Percentiles rank a stretch among this genome's conserved stretches.
phyloP scores from a whole-genome alignment of 2,113 vertebrate species.

The Takifugu flavidus region DNA sequence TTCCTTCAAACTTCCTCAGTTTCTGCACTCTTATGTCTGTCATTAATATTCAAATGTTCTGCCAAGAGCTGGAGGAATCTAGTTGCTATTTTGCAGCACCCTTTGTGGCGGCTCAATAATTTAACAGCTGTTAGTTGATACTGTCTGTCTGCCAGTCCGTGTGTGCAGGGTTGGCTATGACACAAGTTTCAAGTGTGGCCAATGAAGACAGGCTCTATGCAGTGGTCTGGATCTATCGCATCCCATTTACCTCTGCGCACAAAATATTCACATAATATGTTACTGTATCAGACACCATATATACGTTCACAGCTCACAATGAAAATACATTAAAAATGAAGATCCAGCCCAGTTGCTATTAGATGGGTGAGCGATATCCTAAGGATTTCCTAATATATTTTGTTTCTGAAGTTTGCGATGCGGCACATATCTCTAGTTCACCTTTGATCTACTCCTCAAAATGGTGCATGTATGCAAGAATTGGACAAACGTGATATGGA shows the following conservation, averaged over 20 bases:
- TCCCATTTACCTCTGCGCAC: constrained; percentile 59
- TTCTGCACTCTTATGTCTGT: neutral
- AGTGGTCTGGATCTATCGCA: constrained; percentile 49
- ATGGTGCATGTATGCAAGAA: neutral
- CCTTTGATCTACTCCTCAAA: neutral
- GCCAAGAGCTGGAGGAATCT: constrained; percentile 60
- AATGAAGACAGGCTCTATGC: constrained; percentile 64
- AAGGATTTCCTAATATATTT: too few species aligned
- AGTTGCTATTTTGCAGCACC: constrained; percentile 51
- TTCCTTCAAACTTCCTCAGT: neutral
- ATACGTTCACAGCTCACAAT: constrained; percentile 31
- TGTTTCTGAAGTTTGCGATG: too few species aligned
- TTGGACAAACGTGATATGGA: constrained; percentile 34
- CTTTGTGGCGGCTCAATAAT: constrained; percentile 73
- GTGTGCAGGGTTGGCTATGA: constrained; percentile 4
- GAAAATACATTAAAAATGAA: constrained; percentile 18
- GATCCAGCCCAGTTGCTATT: neutral
- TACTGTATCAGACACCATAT: constrained; percentile 40
- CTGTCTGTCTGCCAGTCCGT: constrained; percentile 10
- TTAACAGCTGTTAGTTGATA: constrained; percentile 64
- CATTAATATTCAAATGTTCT: constrained; percentile 63
- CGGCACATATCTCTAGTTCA: too few species aligned
- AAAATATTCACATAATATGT: constrained; percentile 37
- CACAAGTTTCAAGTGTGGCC: constrained; percentile 12
- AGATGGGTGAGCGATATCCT: neutral